Percentiles rank a stretch among this genome's conserved stretches.
Evolutionary conservation across 2,113 vertebrate genomes (phyloP).

Genomic region (Tragelaphus buxtoni): DNA sequence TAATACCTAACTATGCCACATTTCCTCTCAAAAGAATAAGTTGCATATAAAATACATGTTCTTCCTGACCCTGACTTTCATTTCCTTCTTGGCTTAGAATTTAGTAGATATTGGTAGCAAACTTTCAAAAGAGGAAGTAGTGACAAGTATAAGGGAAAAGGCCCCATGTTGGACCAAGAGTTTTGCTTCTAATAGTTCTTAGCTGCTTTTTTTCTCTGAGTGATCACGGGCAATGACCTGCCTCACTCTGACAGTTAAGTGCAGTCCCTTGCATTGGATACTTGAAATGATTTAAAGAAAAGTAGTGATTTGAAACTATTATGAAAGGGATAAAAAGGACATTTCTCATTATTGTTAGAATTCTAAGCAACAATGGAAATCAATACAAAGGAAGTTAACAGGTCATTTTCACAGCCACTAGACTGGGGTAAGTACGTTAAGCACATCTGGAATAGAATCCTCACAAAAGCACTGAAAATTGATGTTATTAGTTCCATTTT

Average conservation of each 20-base stretch:
- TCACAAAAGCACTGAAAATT: not conserved
- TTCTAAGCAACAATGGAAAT: not conserved
- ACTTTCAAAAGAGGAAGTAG: not conserved
- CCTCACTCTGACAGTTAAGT: not conserved
- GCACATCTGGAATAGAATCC: not conserved
- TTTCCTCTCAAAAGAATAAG: not conserved
- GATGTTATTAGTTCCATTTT: not conserved
- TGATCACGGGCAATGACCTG: not conserved
- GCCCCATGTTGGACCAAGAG: not conserved
- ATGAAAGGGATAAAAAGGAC: not conserved
- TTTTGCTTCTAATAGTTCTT: not conserved
- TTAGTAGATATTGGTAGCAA: not conserved
- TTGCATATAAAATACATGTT: not conserved
- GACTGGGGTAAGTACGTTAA: not conserved
- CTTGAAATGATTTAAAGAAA: not conserved
- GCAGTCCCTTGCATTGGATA: not conserved
- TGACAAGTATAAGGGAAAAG: not conserved
- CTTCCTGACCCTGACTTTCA: not conserved
- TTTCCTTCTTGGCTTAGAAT: not conserved
- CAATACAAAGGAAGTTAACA: not conserved
- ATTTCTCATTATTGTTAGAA: not conserved
- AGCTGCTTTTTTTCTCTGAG: not conserved
- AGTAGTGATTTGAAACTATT: not conserved
- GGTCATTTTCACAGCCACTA: not conserved
- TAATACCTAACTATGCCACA: not conserved